Evolutionary conservation across 1,140 invertebrate genomes (phyloP).

Genomic region (Drosophila sproati): DNA sequence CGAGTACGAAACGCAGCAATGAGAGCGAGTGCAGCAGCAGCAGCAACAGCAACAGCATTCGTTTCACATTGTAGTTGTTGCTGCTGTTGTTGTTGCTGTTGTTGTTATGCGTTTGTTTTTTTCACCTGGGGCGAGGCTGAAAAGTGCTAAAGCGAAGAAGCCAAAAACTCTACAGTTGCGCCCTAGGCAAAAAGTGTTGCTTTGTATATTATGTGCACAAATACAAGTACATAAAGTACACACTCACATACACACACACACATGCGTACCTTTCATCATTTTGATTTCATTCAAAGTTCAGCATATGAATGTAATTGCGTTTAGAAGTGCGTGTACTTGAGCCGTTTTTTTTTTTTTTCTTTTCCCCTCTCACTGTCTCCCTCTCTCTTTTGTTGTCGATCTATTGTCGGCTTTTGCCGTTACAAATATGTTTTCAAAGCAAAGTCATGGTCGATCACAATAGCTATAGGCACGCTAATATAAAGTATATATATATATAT

Average conservation of each 20-base stretch:
- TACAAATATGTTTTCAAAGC: conserved; percentile 81
- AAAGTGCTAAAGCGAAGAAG: conserved; percentile 40
- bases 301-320: conserved; percentile 66
- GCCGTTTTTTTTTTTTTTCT: conserved; percentile 30
- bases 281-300: conserved; percentile 49
- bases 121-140: conserved; percentile 46
- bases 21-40: conserved; percentile 38
- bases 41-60: conserved; percentile 9
- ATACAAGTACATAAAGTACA: conserved; percentile 1
- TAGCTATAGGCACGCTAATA: conserved; percentile 29
- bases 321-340: conserved; percentile 80
- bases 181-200: conserved; percentile 41
- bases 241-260: not conserved
- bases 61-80: not conserved
- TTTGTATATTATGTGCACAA: conserved; percentile 19
- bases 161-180: conserved; percentile 39
- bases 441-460: conserved; percentile 76
- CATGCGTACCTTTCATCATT: conserved; percentile 27
- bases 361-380: conserved; percentile 20
- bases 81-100: conserved; percentile 26
- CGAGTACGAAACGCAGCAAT: conserved; percentile 6
- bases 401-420: conserved; percentile 64
- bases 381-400: conserved; percentile 53
- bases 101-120: conserved; percentile 21
- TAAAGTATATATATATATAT: conserved; percentile 5